Evolutionary conservation across 2,797 vertebrate species (phyloP).

Genomic region (Crax fasciolata): DNA sequence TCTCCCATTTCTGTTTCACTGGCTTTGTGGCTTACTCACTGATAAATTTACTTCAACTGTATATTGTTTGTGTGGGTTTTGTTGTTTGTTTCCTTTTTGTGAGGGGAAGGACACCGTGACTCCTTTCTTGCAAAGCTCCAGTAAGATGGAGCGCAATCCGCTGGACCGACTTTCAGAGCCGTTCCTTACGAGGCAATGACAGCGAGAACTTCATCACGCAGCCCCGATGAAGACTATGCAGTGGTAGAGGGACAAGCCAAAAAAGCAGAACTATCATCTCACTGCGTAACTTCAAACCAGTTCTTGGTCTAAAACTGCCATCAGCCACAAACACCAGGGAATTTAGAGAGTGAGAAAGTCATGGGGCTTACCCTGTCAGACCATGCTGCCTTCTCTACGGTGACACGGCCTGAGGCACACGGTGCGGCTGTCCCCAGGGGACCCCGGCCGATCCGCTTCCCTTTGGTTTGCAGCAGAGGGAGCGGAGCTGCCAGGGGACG

Average conservation of each 20-base stretch:
- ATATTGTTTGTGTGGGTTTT: not conserved
- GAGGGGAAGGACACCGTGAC: not conserved
- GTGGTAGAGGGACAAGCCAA: not conserved
- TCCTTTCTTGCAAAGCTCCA: not conserved
- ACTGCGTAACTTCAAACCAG: not conserved
- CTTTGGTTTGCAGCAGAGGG: not conserved
- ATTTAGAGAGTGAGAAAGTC: slow-evolving; percentile 40
- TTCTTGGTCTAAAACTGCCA: slow-evolving; percentile 22
- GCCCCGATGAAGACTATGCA: not conserved
- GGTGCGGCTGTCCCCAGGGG: not conserved
- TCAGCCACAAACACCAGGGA: not conserved
- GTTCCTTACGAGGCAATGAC: not conserved
- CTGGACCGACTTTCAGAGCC: not conserved
- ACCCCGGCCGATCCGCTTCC: not conserved
- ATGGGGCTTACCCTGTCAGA: not conserved
- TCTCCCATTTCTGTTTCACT: not conserved
- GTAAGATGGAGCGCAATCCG: not conserved
- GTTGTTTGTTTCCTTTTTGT: not conserved
- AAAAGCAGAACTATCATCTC: not conserved
- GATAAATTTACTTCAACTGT: not conserved
- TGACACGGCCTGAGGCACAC: not conserved
- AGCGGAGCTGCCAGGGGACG: not conserved
- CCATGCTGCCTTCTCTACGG: slow-evolving; percentile 18
- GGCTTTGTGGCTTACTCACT: not conserved
- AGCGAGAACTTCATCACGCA: not conserved